Conservation (phyloP, 2,113 vertebrate species). For the Chaenocephalus aceratus region DNA sequence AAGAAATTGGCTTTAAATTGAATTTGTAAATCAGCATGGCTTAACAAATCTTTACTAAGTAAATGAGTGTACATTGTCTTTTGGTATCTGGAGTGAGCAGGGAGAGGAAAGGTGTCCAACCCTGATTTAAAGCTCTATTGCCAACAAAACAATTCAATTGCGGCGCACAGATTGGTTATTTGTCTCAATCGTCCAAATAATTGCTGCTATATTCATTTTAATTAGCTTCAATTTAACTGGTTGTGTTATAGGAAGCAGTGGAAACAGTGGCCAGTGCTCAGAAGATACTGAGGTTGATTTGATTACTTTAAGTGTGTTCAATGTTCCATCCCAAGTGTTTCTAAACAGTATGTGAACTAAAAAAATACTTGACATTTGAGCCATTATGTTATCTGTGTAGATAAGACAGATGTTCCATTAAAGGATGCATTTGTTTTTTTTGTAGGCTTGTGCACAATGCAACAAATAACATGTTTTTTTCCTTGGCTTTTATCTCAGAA, state of each 20-base stretch:
- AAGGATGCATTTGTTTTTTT: neutral
- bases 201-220: slow-evolving; percentile 85
- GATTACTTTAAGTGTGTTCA: slow-evolving; percentile 62
- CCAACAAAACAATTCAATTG: slow-evolving; percentile 81
- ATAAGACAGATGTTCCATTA: slow-evolving; percentile 4
- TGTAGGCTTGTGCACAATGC: slow-evolving; percentile 3
- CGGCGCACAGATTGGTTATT: slow-evolving; percentile 84
- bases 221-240: slow-evolving; percentile 84
- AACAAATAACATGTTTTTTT: neutral
- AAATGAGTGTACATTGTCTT: slow-evolving; percentile 72
- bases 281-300: slow-evolving; percentile 49
- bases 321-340: slow-evolving; percentile 45
- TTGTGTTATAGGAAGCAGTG: slow-evolving; percentile 56
- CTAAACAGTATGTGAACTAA: slow-evolving; percentile 32
- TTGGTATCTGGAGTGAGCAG: slow-evolving; percentile 80
- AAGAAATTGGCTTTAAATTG: slow-evolving; percentile 75
- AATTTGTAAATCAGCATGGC: slow-evolving; percentile 71
- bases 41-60: slow-evolving; percentile 77
- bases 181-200: slow-evolving; percentile 82
- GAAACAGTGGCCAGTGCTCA: slow-evolving; percentile 77
- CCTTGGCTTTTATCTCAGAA: neutral
- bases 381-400: slow-evolving; percentile 13
- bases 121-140: slow-evolving; percentile 73
- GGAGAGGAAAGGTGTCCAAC: slow-evolving; percentile 73
- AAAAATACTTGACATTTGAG: slow-evolving; percentile 31